Evolutionary conservation across 2,113 vertebrate genomes (phyloP), one percentile per base, ranked within the genome.

Genomic region (Echinops telfairi): DNA sequence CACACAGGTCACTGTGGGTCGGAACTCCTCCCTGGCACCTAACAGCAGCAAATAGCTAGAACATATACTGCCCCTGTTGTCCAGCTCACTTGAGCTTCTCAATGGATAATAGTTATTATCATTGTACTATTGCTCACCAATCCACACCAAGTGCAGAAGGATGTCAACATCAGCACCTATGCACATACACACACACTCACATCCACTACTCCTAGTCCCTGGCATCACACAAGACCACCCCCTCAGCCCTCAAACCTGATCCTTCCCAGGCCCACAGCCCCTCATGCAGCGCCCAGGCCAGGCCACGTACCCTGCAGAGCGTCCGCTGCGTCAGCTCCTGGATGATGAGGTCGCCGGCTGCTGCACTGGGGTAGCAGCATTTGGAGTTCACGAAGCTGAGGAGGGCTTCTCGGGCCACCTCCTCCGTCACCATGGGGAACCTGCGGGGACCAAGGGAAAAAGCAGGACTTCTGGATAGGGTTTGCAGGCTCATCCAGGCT

Each of bases 341-440:
- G 97, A 99, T 98, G 89, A 97, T 64, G 1, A 99, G 96, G 96
- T 98, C 97, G 3, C 98, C 96, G 0, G 98, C 98, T 0, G 98
- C 98, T 19, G 97, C 96, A 25, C 97, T 97, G 95, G 98, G 98
- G 8, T 98, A 98, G 29, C 94, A 98, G 98, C 98, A 98, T 14
- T 98, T 98, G 6, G 98, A 98, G 76, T 97, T 97, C 62, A 98
- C 97, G 20, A 98, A 99, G 95, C 96, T 96, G 33, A 99, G 96
- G 27, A 99, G 96, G 57, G 98, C 98, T 2, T 97, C 97, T 20
- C 98, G 96, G 31, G 98, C 99, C 78, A 92, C 92, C 0, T 98
- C 98, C 93, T 99, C 98, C 0, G 98, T 98, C 80, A 99, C 96
- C 0, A 75, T 80, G 0, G 99, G 98, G 25, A 98, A 79, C 33